Evolutionary conservation across 2,888 invertebrate species (phyloP).

Genomic region (Drosophila nr. perissopoda): DNA sequence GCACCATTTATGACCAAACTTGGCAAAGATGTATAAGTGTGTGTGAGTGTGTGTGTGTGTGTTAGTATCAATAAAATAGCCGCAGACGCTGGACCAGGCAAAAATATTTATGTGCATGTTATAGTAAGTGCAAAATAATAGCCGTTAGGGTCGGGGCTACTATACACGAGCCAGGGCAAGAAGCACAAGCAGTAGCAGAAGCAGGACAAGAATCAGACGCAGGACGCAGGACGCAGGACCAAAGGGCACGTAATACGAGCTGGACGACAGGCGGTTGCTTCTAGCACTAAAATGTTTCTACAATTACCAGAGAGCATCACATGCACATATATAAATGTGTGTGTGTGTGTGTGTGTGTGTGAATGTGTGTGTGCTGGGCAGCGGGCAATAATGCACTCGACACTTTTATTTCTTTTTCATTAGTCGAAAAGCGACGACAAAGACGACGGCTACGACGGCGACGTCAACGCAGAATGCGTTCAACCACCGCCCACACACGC

Average conservation of each 20-base stretch:
- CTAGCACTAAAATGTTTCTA: conserved; percentile 65
- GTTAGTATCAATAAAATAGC: conserved; percentile 79
- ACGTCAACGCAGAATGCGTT: conserved; percentile 24
- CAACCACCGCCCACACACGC: conserved; percentile 32
- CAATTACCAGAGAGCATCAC: conserved; percentile 71
- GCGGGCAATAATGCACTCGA: conserved; percentile 78
- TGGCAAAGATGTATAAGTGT: conserved; percentile 25
- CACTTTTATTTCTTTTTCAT: conserved; percentile 81
- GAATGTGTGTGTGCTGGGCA: conserved; percentile 32
- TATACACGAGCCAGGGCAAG: neutral
- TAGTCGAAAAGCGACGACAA: conserved; percentile 72
- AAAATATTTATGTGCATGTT: conserved; percentile 80
- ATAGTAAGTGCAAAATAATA: conserved; percentile 81
- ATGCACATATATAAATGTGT: conserved; percentile 18
- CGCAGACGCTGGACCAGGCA: conserved; percentile 61
- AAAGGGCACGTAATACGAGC: conserved; percentile 60
- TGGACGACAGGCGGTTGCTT: conserved; percentile 48
- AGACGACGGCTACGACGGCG: conserved; percentile 30
- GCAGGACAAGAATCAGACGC: conserved; percentile 7
- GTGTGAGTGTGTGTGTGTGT: conserved; percentile 36
- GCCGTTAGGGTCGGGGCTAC: conserved; percentile 52
- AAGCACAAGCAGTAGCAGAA: conserved; percentile 6
- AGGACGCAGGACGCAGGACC: neutral
- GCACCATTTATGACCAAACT: conserved; percentile 53
- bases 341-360: conserved; percentile 23